Base-by-base conservation (phyloP, 2,888 invertebrate genomes). In the Drosophila borborema region DNA sequence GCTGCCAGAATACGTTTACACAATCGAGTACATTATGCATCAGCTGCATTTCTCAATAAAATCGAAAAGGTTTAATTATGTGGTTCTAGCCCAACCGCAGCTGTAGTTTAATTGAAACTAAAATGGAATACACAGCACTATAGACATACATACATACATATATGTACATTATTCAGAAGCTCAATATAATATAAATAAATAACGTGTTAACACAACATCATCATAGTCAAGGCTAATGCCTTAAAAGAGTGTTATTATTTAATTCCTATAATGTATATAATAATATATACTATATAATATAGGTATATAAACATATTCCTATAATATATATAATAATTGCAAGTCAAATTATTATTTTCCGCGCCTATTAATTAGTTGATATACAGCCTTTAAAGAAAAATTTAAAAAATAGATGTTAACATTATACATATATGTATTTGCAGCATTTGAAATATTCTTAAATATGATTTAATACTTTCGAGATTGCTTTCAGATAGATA, bases 1-100 rank as follows among this genome's bases (percentile, higher is more conserved):
- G 65, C 48, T 55, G 48, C 12, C n/a, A 10, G 38, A 34, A 28
- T 38, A 4, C 16, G 16, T n/a, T 63, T 28, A 20, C 36, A 63
- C 43, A 63, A 51, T 43, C 12, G 38, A 36, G 45, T 14, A 20
- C 62, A 62, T 45, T 63, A 43, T 64, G 40, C 49, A 40, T 51
- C 54, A 55, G 40, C 41, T 23, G 16, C n/a, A 40, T 14, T 55
- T 48, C 18, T 3, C 10, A 8, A 20, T 5, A 60, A 36, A 54
- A 59, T 55, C 43, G 18, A 58, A 46, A 16, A 23, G 1, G 31
- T 12, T n/a, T 7, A 46, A 53, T 41, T 34, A 31, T 31, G 34
- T 9, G 51, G 56, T 20, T 51, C 28, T 10, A n/a, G 45, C n/a
- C 9, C 4, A 36, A 18, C 18, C 20, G n/a, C 64, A 64, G 23